Percentiles rank a stretch among this genome's conserved stretches.
These are phyloP conservation scores for Eupithecia dodoneata DNA, from an alignment of 2,888 invertebrate species.

Conservation along the genomic window DNA sequence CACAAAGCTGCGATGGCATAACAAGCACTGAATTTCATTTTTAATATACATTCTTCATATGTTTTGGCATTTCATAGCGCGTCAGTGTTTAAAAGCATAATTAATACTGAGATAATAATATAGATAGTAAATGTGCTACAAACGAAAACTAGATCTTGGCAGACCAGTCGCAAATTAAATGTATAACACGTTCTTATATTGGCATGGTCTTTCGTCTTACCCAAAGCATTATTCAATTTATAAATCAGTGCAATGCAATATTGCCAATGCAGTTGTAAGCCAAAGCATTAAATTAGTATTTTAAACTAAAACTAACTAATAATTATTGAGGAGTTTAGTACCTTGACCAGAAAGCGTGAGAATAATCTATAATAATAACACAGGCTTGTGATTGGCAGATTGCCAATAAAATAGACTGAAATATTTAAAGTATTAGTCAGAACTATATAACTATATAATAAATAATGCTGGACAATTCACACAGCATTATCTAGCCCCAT, in stretches of 20 bases:
- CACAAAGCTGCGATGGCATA: conserved; percentile 2
- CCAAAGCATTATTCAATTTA: background rate
- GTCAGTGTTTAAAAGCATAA: conserved; percentile 36
- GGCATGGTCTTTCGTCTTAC: background rate
- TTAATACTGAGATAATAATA: conserved; percentile 54
- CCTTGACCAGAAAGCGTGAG: conserved; percentile 20
- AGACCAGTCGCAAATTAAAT: conserved; percentile 7
- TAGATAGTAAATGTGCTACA: conserved; percentile 12
- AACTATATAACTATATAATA: background rate
- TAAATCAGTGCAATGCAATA: conserved; percentile 1
- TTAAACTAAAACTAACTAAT: conserved; percentile 21
- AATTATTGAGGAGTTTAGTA: conserved; percentile 20
- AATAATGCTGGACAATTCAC: too few species aligned
- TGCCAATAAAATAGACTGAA: background rate
- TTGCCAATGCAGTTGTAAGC: conserved; percentile 16
- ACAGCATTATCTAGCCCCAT: too few species aligned
- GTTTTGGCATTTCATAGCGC: conserved; percentile 41
- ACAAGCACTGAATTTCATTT: background rate
- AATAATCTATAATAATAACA: conserved; percentile 13
- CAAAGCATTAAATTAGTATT: conserved; percentile 20
- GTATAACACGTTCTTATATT: background rate
- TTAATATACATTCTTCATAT: background rate
- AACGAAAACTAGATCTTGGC: conserved; percentile 32
- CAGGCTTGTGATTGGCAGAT: background rate
- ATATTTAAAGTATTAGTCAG: background rate